Evolutionary conservation across 1,140 invertebrate species (phyloP).

Genomic region (Drosophila funebris): DNA sequence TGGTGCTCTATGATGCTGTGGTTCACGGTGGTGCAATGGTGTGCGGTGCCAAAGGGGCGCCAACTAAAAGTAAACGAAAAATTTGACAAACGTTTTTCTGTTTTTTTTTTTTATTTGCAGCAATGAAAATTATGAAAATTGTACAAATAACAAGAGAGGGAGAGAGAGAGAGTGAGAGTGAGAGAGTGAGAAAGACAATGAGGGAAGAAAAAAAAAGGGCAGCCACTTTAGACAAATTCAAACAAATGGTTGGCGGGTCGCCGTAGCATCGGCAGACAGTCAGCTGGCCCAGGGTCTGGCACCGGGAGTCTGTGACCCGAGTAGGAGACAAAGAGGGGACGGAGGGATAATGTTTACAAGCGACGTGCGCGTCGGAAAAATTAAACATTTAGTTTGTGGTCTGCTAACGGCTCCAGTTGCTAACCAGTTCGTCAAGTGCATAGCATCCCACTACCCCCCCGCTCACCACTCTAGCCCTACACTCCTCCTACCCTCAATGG

Average conservation of each 20-base stretch:
- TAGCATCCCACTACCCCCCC: background rate
- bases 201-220: conserved; percentile 22
- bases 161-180: background rate
- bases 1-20: background rate
- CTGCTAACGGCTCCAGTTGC: conserved; percentile 23
- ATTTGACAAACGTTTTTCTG: conserved; percentile 61
- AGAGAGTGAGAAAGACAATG: background rate
- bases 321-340: background rate
- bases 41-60: conserved; percentile 24
- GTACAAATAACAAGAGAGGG: conserved; percentile 21
- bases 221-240: conserved; percentile 81
- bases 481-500: background rate
- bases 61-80: conserved; percentile 60
- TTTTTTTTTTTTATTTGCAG: conserved; percentile 33
- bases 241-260: conserved; percentile 68
- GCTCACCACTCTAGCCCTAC: background rate
- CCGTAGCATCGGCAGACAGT: conserved; percentile 32
- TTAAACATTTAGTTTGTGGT: conserved; percentile 79
- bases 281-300: background rate
- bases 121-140: conserved; percentile 72
- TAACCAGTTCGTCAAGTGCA: conserved; percentile 42
- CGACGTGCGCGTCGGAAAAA: conserved; percentile 61
- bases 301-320: background rate
- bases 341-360: conserved; percentile 60
- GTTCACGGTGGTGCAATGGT: background rate